A percentile compares a stretch with the other conserved stretches of the same genome.
These are phyloP conservation scores for Rhyacophila evoluta DNA, from an alignment of 2,888 invertebrate species.

Conservation along the genomic window DNA sequence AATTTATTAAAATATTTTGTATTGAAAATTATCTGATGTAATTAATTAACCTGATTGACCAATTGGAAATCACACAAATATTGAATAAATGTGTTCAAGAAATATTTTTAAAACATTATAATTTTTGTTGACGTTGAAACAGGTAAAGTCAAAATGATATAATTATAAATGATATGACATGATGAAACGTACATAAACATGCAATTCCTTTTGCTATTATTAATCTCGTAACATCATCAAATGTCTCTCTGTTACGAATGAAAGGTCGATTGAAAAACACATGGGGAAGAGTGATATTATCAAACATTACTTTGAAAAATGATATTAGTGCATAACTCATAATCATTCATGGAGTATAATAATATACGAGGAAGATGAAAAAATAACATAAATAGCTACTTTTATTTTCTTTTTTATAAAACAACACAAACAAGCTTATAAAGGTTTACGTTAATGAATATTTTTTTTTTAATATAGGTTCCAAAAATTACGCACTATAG, in stretches of 20 bases:
- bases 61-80: too few relatives aligned
- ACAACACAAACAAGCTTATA: too few relatives aligned
- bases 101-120: background rate
- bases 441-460: too few relatives aligned
- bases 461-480: too few relatives aligned
- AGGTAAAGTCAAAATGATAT: background rate
- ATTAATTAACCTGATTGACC: too few relatives aligned
- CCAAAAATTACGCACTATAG: too few relatives aligned
- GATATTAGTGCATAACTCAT: background rate
- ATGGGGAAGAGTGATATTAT: background rate
- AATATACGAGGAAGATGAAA: background rate
- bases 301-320: background rate
- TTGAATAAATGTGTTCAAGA: too few relatives aligned
- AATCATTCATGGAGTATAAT: conserved; percentile 11
- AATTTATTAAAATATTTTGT: too few relatives aligned
- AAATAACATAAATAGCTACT: too few relatives aligned
- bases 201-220: background rate
- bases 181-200: background rate
- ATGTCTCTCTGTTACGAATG: background rate
- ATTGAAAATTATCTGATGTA: too few relatives aligned
- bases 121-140: too few relatives aligned
- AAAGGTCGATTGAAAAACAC: background rate
- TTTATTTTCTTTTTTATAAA: too few relatives aligned
- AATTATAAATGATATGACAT: background rate
- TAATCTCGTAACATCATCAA: background rate